phyloP scores from a whole-genome alignment of 2,888 invertebrate genomes.

The Cephus pygmeus region DNA sequence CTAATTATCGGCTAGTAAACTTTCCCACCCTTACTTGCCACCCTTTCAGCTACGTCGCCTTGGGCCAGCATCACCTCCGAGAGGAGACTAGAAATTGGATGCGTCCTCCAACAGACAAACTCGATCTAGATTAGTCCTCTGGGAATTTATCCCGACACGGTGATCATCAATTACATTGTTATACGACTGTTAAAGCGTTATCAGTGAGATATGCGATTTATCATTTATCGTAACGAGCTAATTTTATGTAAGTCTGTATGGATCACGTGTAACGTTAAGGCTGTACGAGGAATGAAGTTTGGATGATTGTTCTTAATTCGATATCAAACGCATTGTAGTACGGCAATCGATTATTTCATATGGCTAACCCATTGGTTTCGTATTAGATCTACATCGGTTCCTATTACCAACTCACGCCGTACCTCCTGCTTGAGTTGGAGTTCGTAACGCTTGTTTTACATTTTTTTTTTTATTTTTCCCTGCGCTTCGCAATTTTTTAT shows the following conservation, averaged over 20 bases:
- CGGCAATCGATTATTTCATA: background rate
- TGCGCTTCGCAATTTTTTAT: background rate
- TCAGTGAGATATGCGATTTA: background rate
- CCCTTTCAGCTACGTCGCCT: background rate
- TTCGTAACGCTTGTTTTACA: background rate
- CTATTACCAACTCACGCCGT: background rate
- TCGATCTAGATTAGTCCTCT: background rate
- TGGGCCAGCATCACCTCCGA: background rate
- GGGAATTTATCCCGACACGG: background rate
- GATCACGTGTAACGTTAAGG: background rate
- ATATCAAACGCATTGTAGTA: background rate
- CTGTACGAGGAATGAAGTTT: background rate
- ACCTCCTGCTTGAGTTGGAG: background rate
- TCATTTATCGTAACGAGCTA: background rate
- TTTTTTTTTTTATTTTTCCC: background rate
- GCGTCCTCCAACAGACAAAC: background rate
- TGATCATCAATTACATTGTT: background rate
- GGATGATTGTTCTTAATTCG: background rate
- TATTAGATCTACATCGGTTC: background rate
- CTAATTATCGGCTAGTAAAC: slow-evolving; percentile 9
- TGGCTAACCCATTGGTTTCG: background rate
- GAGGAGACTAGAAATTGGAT: background rate
- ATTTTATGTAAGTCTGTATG: background rate
- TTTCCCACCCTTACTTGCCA: background rate
- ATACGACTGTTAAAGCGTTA: slow-evolving; percentile 1